Evolutionary conservation across 2,888 invertebrate genomes (phyloP).

Genomic region (Protonemura montana): DNA sequence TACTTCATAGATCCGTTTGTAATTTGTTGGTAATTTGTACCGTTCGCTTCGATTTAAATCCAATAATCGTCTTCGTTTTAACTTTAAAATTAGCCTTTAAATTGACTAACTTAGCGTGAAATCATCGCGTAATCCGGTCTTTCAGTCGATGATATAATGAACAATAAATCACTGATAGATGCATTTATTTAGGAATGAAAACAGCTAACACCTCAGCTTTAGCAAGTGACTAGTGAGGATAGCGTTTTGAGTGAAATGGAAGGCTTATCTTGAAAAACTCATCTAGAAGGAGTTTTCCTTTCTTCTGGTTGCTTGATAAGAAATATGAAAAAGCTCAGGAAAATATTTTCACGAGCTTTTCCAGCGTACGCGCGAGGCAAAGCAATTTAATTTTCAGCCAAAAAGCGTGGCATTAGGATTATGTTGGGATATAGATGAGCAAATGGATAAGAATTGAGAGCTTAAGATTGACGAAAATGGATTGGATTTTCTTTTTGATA

Average conservation of each 20-base stretch:
- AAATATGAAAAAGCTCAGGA: not conserved
- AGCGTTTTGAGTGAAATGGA: not conserved
- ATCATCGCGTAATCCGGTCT: not conserved
- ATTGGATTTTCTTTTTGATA: not conserved
- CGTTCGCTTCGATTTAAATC: too few species aligned
- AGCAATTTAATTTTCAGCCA: not conserved
- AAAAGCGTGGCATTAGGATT: conserved; percentile 7
- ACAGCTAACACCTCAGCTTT: not conserved
- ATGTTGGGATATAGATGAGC: not conserved
- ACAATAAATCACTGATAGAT: not conserved
- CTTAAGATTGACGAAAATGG: conserved; percentile 7
- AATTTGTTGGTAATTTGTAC: too few species aligned
- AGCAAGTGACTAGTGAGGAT: not conserved
- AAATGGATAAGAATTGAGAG: not conserved
- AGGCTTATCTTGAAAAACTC: not conserved
- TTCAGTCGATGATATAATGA: not conserved
- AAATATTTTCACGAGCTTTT: conserved; percentile 7
- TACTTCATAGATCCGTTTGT: too few species aligned
- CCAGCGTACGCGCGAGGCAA: not conserved
- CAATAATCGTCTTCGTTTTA: too few species aligned
- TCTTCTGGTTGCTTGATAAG: not conserved
- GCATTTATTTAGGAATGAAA: not conserved
- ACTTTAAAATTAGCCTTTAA: too few species aligned
- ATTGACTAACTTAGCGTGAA: too few species aligned
- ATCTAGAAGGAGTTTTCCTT: not conserved